Base-by-base conservation (phyloP, 2,797 vertebrate species). In the Labroides dimidiatus region DNA sequence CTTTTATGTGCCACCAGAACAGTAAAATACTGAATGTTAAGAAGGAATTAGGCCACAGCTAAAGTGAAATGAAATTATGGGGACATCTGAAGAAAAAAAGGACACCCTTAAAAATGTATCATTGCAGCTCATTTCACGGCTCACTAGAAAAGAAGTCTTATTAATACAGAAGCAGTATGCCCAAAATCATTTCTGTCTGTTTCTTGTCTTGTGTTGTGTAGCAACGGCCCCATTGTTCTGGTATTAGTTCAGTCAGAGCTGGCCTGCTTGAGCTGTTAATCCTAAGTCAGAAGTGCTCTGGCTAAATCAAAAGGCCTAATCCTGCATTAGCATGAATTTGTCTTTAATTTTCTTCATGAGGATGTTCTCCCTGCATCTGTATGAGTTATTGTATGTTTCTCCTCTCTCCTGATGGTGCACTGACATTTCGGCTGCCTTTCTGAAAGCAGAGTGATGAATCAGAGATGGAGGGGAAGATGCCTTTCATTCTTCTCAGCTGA, bases 41-140 rank as follows among this genome's bases (percentile, higher is more conserved):
- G 30, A 75, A 78, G 76, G 85, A 90, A 89, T 91, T 91, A 88
- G 72, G 77, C 81, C 73, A 74, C 43, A 78, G 67, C 70, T 77
- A 41, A 85, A 81, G 70, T 75, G 64, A 79, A 91, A 90, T 87
- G 65, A 85, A 91, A 87, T 92, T 83, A 89, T 84, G 78, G 66
- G 69, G 80, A 78, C 4, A 54, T 85, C 68, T 76, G 52, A 69
- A 14, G 33, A 51, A 53, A 79, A 66, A 53, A 78, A 77, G 77
- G 77, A 60, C 69, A 55, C 36, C 37, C 74, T 77, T 82, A 69
- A 86, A 88, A 86, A 87, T 80, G 81, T 88, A 88, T 91, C 85
- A 85, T 64, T 81, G 81, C 75, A 23, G 80, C 86, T 91, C 74
- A 90, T 91, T 91, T 91, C 86, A 91, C 49, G 85, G 80, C 79